These are phyloP conservation scores for Naso thynnoides DNA, from an alignment of 2,797 vertebrate species.

Conservation along the genomic window DNA sequence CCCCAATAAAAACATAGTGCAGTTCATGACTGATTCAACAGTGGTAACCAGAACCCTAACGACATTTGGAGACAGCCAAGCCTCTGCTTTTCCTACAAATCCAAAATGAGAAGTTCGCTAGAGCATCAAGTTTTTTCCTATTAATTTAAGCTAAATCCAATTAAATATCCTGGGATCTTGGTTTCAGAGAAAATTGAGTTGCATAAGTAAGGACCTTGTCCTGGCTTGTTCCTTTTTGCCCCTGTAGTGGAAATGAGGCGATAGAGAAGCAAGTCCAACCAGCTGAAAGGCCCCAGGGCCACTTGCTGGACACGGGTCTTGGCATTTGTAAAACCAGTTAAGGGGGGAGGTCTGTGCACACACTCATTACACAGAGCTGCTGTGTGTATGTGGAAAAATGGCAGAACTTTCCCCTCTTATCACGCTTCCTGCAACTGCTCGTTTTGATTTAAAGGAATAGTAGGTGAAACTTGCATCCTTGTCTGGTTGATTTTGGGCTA, in stretches of 20 bases:
- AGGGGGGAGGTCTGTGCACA: slow-evolving; percentile 34
- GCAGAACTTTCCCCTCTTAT: slow-evolving; percentile 50
- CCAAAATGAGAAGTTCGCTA: not conserved
- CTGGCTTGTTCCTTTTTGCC: slow-evolving; percentile 30
- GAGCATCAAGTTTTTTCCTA: not conserved
- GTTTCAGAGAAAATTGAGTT: slow-evolving; percentile 1
- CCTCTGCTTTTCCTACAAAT: not conserved
- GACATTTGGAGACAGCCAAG: not conserved
- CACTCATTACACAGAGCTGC: slow-evolving; percentile 54
- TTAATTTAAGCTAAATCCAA: not conserved
- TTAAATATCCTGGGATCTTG: not conserved
- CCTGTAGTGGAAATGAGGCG: slow-evolving; percentile 33
- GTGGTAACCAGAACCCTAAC: not conserved
- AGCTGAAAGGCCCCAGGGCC: slow-evolving; percentile 61
- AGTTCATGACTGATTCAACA: not conserved
- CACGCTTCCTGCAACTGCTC: slow-evolving; percentile 23
- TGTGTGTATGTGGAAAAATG: slow-evolving; percentile 55
- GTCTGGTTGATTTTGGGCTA: not conserved
- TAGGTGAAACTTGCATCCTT: slow-evolving; percentile 14
- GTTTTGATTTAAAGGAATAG: slow-evolving; percentile 29
- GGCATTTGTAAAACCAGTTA: slow-evolving; percentile 73
- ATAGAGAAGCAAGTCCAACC: slow-evolving; percentile 26
- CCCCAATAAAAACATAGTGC: not conserved
- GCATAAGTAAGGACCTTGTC: slow-evolving; percentile 22
- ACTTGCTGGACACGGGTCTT: slow-evolving; percentile 54